Evolutionary conservation across 2,888 invertebrate species (phyloP).

Genomic region (Craniophora ligustri): DNA sequence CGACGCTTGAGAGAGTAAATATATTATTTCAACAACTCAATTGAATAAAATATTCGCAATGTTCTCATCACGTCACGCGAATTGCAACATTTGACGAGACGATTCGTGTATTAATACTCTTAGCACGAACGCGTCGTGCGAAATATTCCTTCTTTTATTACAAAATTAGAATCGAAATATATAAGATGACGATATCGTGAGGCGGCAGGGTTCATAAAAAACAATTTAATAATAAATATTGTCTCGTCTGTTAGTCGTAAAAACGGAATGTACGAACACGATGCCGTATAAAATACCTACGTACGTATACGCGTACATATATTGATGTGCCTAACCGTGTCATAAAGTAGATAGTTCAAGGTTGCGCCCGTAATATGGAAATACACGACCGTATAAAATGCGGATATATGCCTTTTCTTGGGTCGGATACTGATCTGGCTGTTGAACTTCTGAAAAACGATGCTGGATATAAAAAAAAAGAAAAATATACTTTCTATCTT

Average conservation of each 20-base stretch:
- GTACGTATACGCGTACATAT: constrained; percentile 13
- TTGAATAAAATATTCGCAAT: too few species aligned
- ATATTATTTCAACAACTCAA: too few species aligned
- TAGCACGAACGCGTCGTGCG: not conserved
- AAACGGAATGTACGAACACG: constrained; percentile 36
- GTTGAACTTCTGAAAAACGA: constrained; percentile 13
- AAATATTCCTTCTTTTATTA: not conserved
- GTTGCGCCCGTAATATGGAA: constrained; percentile 49
- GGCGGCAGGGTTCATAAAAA: constrained; percentile 23
- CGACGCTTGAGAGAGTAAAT: too few species aligned
- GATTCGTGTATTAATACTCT: not conserved
- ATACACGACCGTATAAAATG: constrained; percentile 52
- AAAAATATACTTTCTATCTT: not conserved
- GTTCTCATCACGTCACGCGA: too few species aligned
- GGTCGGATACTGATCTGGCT: constrained; percentile 39
- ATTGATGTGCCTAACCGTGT: constrained; percentile 27
- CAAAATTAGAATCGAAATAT: not conserved
- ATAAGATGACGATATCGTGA: not conserved
- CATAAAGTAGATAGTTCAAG: constrained; percentile 50
- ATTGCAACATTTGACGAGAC: not conserved
- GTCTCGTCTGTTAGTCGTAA: constrained; percentile 36
- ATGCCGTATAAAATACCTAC: constrained; percentile 45
- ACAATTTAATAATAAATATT: constrained; percentile 53
- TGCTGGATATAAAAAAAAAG: constrained; percentile 20
- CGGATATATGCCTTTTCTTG: constrained; percentile 33